Conservation (phyloP, 2,797 vertebrate genomes). For the Cirrhinus molitorella region DNA sequence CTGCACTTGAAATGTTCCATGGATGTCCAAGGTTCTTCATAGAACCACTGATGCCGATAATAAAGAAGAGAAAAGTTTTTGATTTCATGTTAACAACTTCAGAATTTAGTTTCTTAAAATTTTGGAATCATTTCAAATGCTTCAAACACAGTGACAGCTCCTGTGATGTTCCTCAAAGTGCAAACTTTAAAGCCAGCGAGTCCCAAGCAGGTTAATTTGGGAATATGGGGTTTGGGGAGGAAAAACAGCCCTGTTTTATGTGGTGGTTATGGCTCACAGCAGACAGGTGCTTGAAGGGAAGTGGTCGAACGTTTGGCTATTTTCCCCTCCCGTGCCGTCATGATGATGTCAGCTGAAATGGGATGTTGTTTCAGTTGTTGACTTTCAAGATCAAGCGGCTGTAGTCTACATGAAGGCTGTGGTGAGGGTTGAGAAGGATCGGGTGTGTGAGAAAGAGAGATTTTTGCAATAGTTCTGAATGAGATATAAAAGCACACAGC, state of each 20-base stretch:
- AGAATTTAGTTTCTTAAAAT: background rate
- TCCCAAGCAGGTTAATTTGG: background rate
- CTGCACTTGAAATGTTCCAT: too few species aligned
- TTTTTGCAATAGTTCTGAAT: slow-evolving; percentile 16
- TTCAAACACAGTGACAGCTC: background rate
- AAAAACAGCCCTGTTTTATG: slow-evolving; percentile 12
- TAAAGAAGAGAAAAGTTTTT: background rate
- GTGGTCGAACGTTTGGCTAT: slow-evolving; percentile 21
- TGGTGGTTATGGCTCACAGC: background rate
- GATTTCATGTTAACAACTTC: background rate
- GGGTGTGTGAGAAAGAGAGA: background rate
- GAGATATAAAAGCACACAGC: background rate
- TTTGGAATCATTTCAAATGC: background rate
- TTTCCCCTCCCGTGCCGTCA: slow-evolving; percentile 4
- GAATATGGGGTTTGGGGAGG: slow-evolving; percentile 8
- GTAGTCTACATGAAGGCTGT: background rate
- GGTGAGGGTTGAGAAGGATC: slow-evolving; percentile 19
- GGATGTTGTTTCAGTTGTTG: slow-evolving; percentile 33
- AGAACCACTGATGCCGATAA: too few species aligned
- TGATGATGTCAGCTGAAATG: slow-evolving; percentile 32
- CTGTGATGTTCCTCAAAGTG: background rate
- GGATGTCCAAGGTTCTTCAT: too few species aligned
- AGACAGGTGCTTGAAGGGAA: slow-evolving; percentile 3
- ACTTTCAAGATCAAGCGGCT: slow-evolving; percentile 16
- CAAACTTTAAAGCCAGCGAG: background rate